Evolutionary conservation across 2,113 vertebrate genomes (phyloP), one percentile per base, ranked within the genome.

Genomic region (Peucedramus taeniatus): DNA sequence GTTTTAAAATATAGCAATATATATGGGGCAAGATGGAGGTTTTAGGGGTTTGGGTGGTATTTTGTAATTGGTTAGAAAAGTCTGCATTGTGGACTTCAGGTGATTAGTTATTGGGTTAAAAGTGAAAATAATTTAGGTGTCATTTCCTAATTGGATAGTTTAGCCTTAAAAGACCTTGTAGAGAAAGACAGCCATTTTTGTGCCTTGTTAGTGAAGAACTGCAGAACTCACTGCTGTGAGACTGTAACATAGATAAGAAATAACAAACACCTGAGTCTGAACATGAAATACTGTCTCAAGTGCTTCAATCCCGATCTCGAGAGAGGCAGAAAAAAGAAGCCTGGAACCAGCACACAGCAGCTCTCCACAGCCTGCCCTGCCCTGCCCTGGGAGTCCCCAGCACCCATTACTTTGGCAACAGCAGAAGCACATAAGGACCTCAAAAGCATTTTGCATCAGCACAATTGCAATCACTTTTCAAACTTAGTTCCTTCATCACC

Each of bases 341-440:
- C 57, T 6, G n/a, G 15, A 37, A 37, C 10, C 57, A 59, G 57
- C n/a, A n/a, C n/a, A 60, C 5, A 61, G 40, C 61, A 37, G 30
- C 28, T 70, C 61, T 4, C 16, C 30, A 2, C 31, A 9, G 15
- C 28, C 15, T 19, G 33, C 17, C 42, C 63, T 31, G n/a, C 31
- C 70, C n/a, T n/a, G n/a, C n/a, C 44, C 0, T 2, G 11, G 7
- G 3, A 1, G 21, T 7, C 37, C 74, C 30, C 7, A 49, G 28
- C 24, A 42, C 13, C 7, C 2, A 40, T 7, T 31, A 2, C 28
- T 86, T 8, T 57, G 56, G 30, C 37, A 45, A 57, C 20, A 56
- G 23, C 24, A 45, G 15, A 31, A 78, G 17, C 54, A 65, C 3
- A 0, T 2, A 47, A 50, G 7, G 12, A 28, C 44, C 59, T 50